phyloP scores from a whole-genome alignment of 2,888 invertebrate species.

The Gari tellinella region DNA sequence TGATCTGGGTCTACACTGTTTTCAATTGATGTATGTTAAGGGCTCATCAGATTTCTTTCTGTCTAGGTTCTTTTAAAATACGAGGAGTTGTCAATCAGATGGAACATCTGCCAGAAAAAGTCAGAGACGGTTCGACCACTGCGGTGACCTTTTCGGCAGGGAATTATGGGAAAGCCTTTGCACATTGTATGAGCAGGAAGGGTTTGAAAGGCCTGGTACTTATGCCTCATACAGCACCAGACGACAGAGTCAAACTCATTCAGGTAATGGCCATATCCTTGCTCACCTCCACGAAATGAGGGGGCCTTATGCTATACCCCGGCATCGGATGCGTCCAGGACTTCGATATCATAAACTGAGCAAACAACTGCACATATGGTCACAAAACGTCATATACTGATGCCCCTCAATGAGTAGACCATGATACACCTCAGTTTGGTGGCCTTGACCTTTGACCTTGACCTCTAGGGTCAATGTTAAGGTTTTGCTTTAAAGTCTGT shows the following conservation, averaged over 20 bases:
- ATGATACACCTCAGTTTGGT: no score
- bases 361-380: no score
- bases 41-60: constrained; percentile 8
- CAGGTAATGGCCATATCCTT: constrained; percentile 73
- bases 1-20: no score
- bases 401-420: no score
- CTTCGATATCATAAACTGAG: no score
- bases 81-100: constrained; percentile 81
- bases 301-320: no score
- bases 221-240: constrained; percentile 81
- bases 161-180: constrained; percentile 84
- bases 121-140: constrained; percentile 58
- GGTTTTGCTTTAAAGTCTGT: no score
- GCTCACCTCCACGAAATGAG: no score
- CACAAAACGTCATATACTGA: no score
- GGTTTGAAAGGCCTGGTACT: constrained; percentile 73
- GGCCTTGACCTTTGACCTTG: no score
- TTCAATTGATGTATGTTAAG: background rate
- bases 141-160: constrained; percentile 83
- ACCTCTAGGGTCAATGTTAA: no score
- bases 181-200: constrained; percentile 68
- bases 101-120: constrained; percentile 63
- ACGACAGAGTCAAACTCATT: constrained; percentile 74
- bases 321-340: no score
- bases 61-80: constrained; percentile 83